Base-by-base conservation (phyloP, 2,888 invertebrate species). In the Disparrhopalites patrizii region DNA sequence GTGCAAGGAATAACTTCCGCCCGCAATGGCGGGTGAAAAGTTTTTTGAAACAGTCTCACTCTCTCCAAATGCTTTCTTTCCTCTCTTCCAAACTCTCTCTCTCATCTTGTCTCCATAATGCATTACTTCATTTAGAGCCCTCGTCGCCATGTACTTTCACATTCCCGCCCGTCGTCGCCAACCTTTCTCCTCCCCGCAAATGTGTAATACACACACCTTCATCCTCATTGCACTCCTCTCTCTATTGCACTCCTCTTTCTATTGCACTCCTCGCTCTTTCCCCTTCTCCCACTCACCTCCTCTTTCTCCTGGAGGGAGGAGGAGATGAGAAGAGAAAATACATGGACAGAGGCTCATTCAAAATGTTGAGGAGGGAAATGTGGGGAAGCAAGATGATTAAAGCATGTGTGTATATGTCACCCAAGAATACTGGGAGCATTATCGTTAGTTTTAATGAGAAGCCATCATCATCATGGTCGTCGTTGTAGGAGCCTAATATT, bases 361-460 rank as follows among this genome's bases (percentile, higher is more conserved):
- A 10, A 36, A 36, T 36, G 36, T 36, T n/a, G 40, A 58, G 43
- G 20, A 20, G 60, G 15, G 47, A 43, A 43, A 47, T 38, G 56
- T 20, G 31, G 38, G 25, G 31, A 47, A 60, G 47, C 23, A 47
- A 33, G 31, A 60, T 60, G 60, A 60, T 30, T 60, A 60, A 60
- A 60, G 20, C 47, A 47, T 60, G 47, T 60, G 55, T 55, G 60
- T 60, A 38, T 56, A 30, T 60, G 47, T 60, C 47, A 43, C 60
- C 60, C 43, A 30, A 60, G 47, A 47, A 52, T 57, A 54, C 51
- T 43, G 27, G 30, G 50, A 65, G 58, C 43, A 54, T 65, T 60
- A 52, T 43, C 60, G 60, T 65, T 65, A 65, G 58, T 65, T 65
- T 65, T 65, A 65, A 65, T 65, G 65, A 65, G 65, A 40, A 31